Base-by-base conservation (phyloP, 2,888 invertebrate species). In the Oscheius sp. region DNA sequence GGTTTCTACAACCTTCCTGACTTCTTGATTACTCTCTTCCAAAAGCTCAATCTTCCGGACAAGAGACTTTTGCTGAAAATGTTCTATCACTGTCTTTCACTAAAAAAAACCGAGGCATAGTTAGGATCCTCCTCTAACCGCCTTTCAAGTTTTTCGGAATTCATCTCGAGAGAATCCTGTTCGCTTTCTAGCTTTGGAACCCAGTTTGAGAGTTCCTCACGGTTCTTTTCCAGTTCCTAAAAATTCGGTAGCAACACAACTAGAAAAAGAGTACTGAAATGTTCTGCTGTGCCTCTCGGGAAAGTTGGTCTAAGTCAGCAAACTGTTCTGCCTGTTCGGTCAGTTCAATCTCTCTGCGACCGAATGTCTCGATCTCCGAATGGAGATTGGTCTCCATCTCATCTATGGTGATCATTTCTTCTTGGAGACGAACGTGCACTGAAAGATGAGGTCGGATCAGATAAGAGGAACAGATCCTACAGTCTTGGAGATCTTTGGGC, bases 361-460 rank as follows among this genome's bases (percentile, higher is more conserved):
- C 42, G 10, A 77, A 60, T 0, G 74, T 76, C 48, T 75, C 76
- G 33, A 81, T 53, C 51, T 76, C 74, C 33, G 68, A 63, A 37
- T 60, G 47, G 11, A 76, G 76, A 74, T 51, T 76, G 63, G 35
- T 73, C 59, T 87, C 83, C 78, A 83, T 80, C 58, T 86, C 85
- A 21, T 81, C 79, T 10, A 85, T 53, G 9, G 74, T 75, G 21
- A 85, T 82, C 42, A 87, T 59, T 58, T 87, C 87, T 50, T 87
- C 86, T 77, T 87, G 87, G 11, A 87, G 79, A 2, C 86, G 82
- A 55, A 87, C 78, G 62, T 87, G 85, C 68, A 84, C 86, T 87
- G 60, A 75, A 85, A 76, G 42, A 42, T 3, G 4, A 5, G 3
- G 3, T 29, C 5, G 21, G 35, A 21, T 9, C 2, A 59, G 29